Base-by-base conservation (phyloP, 92 coral and sea anemone genomes). In the Metridium senile region DNA sequence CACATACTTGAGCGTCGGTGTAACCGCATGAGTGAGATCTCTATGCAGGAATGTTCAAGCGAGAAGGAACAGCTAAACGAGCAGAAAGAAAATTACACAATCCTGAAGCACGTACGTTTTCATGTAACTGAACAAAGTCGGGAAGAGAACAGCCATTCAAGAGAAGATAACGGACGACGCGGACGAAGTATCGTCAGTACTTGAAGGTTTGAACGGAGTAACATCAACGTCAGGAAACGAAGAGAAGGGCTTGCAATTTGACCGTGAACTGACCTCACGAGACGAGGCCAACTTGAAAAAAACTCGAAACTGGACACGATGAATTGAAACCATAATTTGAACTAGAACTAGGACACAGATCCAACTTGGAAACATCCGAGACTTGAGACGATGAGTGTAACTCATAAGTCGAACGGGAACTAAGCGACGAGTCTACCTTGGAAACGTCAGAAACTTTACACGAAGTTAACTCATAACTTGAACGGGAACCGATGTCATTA, bases 61-160 rank as follows among this genome's bases (percentile, higher is more conserved):
- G 32, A 9, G 77, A 72, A 17, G 66, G 64, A 32, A 72, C 65
- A 13, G 77, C 2, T 10, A 72, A 10, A 23, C 66, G 46, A 72
- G 58, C 68, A 26, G 32, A 26, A 29, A 25, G 32, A 26, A 25
- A 62, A 29, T 62, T 62, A 26, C 25, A 26, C 35, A 26, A 26
- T 8, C 68, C 68, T 8, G 68, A 25, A 62, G 68, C 32, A 26
- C 33, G 23, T 9, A 58, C 63, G 7, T 58, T 19, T 21, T 19
- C 27, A 25, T 58, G 63, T 19, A 58, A 25, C 22, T 19, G 22
- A 58, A 58, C 63, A 58, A 58, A 58, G 63, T 58, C 22, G 22
- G 10, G 9, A 58, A 25, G 27, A 58, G 63, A 58, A 58, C 11
- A 58, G 23, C 20, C 20, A 58, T 19, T 58, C 27, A 21, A 25